Evolutionary conservation across 2,797 vertebrate genomes (phyloP), one percentile per base, ranked within the genome.

Genomic region (Danio albolineatus): DNA sequence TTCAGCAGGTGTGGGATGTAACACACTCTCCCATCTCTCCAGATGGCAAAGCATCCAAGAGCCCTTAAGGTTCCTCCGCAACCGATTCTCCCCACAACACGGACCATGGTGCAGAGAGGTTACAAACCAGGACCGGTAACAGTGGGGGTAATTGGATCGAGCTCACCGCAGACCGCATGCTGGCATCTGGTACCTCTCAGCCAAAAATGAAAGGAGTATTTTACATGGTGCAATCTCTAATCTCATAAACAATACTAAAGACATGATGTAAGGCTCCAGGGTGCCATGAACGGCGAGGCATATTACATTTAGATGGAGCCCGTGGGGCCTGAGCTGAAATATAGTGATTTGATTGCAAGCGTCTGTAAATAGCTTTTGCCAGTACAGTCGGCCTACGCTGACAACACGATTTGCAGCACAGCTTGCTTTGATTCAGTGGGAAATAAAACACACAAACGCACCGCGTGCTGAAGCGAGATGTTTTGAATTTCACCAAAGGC

Each of bases 211-310:
- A 43, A 53, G 49, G 17, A 73, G 70, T 48, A 73, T 66, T 73
- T 66, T 48, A 74, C 59, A 59, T 59, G 70, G 36, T 46, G 62
- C 61, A 72, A 62, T 54, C 71, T 73, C 59, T 36, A 71, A 67
- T 76, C 76, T 83, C 65, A 74, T 76, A 74, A 79, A 77, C 83
- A 71, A 57, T 72, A 59, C 70, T 84, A 54, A 74, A 78, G 79
- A 84, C 79, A 67, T 83, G 80, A 85, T 83, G 84, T 82, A 81
- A 89, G 69, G 59, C 78, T 79, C 78, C 78, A 39, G 69, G 78
- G 69, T 72, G 69, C 83, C 21, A 44, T 77, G 54, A 81, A 82
- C 60, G 51, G 43, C 7, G 17, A 82, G 76, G 44, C 57, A 67
- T 49, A 73, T 83, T 54, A 79, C 82, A 62, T 70, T 73, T 76